Conservation (phyloP, 2,113 vertebrate genomes). For the Chlamydotis undulata region DNA sequence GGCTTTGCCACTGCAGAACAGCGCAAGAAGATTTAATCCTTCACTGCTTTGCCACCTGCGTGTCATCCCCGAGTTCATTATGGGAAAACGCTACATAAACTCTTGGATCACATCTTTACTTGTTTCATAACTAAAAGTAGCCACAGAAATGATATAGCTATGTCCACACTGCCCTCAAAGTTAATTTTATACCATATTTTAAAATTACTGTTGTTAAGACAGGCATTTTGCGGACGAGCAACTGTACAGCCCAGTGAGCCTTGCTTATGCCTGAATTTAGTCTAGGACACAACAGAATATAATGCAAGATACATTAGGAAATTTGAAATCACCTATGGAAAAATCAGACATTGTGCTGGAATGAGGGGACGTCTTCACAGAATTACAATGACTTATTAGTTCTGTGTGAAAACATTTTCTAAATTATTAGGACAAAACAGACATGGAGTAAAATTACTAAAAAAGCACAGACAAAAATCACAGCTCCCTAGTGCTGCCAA, state of each 20-base stretch:
- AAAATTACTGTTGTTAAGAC: not conserved
- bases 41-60: not conserved
- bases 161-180: not conserved
- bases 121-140: not conserved
- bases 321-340: not conserved
- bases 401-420: not conserved
- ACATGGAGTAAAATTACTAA: not conserved
- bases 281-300: not conserved
- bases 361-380: not conserved
- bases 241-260: not conserved
- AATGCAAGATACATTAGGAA: not conserved
- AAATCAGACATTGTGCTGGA: not conserved
- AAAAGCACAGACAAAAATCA: not conserved
- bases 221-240: not conserved
- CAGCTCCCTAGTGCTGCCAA: not conserved
- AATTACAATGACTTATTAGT: not conserved
- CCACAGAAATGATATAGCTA: not conserved
- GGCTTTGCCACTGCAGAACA: not conserved
- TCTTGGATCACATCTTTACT: not conserved
- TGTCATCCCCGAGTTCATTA: fast-evolving
- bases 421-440: not conserved
- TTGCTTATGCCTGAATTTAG: not conserved
- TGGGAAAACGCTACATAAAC: not conserved
- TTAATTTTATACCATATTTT: not conserved
- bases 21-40: not conserved